These are phyloP conservation scores for Melanostigma gelatinosum DNA, from an alignment of 2,113 vertebrate species.

Conservation along the genomic window DNA sequence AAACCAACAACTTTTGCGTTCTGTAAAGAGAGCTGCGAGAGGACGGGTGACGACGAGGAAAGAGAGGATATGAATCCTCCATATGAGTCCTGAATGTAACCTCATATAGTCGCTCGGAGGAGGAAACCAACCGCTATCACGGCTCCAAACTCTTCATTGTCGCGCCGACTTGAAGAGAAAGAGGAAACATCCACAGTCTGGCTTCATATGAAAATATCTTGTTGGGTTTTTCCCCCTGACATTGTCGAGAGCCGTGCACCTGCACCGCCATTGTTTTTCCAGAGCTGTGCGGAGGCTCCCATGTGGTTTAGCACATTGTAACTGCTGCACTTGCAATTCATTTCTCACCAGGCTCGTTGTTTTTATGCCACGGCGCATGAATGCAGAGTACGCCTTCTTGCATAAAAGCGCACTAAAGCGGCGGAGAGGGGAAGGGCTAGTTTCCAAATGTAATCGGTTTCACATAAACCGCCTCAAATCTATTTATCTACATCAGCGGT, in stretches of 20 bases:
- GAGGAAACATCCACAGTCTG: constrained; percentile 6
- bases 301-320: constrained; percentile 54
- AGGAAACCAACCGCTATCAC: constrained; percentile 29
- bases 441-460: constrained; percentile 39
- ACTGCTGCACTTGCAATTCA: constrained; percentile 71
- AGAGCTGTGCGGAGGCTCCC: constrained; percentile 40
- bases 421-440: neutral
- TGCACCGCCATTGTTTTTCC: constrained; percentile 56
- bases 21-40: neutral
- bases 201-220: constrained; percentile 38
- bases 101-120: neutral
- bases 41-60: neutral
- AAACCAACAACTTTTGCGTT: neutral
- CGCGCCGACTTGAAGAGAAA: neutral
- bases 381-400: constrained; percentile 50
- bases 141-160: constrained; percentile 11
- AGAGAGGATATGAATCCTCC: neutral
- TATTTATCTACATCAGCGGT: constrained; percentile 16
- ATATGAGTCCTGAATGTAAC: constrained; percentile 14
- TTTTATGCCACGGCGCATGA: constrained; percentile 35
- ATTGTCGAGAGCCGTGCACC: constrained; percentile 41
- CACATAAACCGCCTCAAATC: constrained; percentile 22
- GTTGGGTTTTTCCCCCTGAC: neutral
- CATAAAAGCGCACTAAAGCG: constrained; percentile 51
- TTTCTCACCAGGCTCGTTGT: constrained; percentile 63